Evolutionary conservation across 2,113 vertebrate genomes (phyloP).

Genomic region (Sinosuthora webbiana): DNA sequence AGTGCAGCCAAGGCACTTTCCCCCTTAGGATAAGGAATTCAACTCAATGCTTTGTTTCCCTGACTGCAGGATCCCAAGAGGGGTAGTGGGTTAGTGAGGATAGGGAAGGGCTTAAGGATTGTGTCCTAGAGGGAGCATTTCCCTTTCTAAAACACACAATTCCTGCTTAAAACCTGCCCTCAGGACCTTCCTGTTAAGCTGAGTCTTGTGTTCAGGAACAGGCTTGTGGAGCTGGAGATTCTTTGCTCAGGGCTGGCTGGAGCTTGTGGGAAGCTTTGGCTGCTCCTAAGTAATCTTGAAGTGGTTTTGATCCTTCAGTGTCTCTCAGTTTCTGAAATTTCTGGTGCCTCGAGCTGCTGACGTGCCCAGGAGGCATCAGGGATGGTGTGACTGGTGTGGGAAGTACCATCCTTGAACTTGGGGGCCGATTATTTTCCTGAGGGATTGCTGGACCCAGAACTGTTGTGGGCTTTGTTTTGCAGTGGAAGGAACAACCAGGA

Average conservation of each 20-base stretch:
- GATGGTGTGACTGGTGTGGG: background rate
- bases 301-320: background rate
- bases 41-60: background rate
- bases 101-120: background rate
- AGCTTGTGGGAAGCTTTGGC: background rate
- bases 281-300: background rate
- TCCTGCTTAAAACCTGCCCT: background rate
- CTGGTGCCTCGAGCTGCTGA: rapidly evolving
- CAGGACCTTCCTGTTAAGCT: background rate
- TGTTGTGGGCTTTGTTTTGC: background rate
- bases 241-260: background rate
- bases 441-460: background rate
- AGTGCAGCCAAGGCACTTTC: background rate
- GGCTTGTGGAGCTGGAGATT: background rate
- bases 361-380: background rate
- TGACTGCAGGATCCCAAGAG: background rate
- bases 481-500: slow-evolving; percentile 90
- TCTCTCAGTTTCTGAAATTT: background rate
- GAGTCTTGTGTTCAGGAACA: background rate
- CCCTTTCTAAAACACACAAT: background rate
- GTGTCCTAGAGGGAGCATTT: background rate
- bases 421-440: background rate
- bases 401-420: background rate
- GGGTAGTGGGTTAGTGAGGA: background rate
- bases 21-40: background rate